phyloP scores from a whole-genome alignment of 2,113 vertebrate species.

The Eclectus roratus region DNA sequence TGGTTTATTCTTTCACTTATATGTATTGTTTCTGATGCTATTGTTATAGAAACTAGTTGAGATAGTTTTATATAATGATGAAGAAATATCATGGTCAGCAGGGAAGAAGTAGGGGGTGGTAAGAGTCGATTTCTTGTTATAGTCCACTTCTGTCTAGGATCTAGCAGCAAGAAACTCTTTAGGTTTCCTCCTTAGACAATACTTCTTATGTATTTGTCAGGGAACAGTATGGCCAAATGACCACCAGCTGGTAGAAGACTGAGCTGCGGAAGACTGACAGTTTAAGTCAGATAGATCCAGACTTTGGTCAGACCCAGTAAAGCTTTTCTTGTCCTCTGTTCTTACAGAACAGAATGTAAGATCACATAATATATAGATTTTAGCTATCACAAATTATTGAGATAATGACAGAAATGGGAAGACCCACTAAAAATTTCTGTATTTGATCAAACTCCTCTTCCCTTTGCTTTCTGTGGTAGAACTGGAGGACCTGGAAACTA shows the following conservation, averaged over 20 bases:
- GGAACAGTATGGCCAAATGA: not conserved
- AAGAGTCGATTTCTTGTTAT: not conserved
- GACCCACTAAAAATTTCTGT: accelerated
- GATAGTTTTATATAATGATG: not conserved
- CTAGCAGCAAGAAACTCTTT: not conserved
- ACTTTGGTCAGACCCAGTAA: not conserved
- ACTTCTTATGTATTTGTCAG: not conserved
- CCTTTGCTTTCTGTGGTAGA: not conserved
- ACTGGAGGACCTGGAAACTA: not conserved
- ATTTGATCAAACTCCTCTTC: not conserved
- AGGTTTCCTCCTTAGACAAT: not conserved
- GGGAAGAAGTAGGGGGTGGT: not conserved
- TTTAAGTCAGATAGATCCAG: not conserved
- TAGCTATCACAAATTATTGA: not conserved
- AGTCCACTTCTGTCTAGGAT: not conserved
- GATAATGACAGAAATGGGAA: not conserved
- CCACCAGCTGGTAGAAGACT: not conserved
- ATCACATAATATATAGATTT: not conserved
- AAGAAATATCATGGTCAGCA: not conserved
- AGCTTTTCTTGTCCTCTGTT: not conserved
- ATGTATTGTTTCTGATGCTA: not conserved
- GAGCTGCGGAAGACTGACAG: not conserved
- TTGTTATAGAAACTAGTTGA: not conserved
- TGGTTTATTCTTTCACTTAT: not conserved
- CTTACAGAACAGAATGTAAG: not conserved